These are phyloP conservation scores for Netelia virgata DNA, from an alignment of 2,888 invertebrate genomes.

Conservation along the genomic window DNA sequence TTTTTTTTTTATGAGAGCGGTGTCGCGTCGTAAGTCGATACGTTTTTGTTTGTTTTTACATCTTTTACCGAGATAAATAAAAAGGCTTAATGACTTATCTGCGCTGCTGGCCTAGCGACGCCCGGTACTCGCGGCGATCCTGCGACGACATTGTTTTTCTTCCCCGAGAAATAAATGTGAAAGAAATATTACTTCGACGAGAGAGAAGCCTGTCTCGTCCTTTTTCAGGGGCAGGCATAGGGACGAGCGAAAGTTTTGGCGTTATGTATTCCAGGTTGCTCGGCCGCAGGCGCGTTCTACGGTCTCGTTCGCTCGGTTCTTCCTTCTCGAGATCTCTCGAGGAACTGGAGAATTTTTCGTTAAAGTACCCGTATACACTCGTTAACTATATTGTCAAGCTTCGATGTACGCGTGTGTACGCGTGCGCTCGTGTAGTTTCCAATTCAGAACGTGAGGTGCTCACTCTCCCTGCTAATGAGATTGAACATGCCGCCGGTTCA, in stretches of 20 bases:
- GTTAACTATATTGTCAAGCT: conserved; percentile 40
- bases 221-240: conserved; percentile 38
- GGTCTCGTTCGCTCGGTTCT: conserved; percentile 19
- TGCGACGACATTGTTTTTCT: neutral
- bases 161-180: neutral
- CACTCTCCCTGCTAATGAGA: conserved; percentile 70
- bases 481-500: conserved; percentile 65
- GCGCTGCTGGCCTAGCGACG: too few relatives aligned
- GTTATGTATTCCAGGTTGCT: conserved; percentile 67
- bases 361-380: conserved; percentile 37
- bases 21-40: neutral
- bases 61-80: too few relatives aligned
- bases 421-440: conserved; percentile 44
- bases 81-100: too few relatives aligned
- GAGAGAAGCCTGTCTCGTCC: neutral
- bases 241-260: conserved; percentile 65
- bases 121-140: too few relatives aligned
- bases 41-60: neutral
- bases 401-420: conserved; percentile 17
- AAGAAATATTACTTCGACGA: conserved; percentile 8
- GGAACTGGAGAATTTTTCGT: conserved; percentile 18
- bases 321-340: neutral
- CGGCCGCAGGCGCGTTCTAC: conserved; percentile 56
- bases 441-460: conserved; percentile 50
- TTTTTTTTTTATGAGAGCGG: conserved; percentile 19